A percentile compares a stretch with the other conserved stretches of the same genome.
Evolutionary conservation across 2,888 invertebrate genomes (phyloP).

Genomic region (Oscheius sp.): DNA sequence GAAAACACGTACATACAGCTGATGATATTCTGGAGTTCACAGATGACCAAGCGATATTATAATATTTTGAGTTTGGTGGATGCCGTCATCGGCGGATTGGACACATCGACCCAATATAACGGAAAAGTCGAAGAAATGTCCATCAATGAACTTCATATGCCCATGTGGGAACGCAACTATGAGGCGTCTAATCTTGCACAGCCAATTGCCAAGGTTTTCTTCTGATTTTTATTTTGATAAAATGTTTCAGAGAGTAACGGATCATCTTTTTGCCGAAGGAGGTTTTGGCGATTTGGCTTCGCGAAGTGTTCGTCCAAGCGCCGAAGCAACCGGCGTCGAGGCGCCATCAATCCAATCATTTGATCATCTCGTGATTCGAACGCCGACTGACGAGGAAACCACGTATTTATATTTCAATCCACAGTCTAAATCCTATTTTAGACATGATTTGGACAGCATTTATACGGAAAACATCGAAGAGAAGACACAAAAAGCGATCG

Average conservation of each 20-base stretch:
- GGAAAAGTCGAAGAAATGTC: background rate
- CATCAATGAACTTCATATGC: constrained; percentile 13
- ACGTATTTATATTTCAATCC: background rate
- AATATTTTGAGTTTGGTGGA: constrained; percentile 11
- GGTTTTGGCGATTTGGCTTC: constrained; percentile 25
- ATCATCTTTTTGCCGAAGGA: constrained; percentile 18
- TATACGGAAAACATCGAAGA: background rate
- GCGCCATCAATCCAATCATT: constrained; percentile 22
- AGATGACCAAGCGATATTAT: background rate
- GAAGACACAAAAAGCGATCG: too few relatives aligned
- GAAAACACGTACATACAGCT: constrained; percentile 8
- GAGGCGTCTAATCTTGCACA: constrained; percentile 13
- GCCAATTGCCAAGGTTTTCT: constrained; percentile 8
- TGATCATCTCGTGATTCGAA: background rate
- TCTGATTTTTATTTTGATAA: background rate
- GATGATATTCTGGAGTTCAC: constrained; percentile 20
- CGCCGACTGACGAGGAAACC: background rate
- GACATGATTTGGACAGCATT: constrained; percentile 6
- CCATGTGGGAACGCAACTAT: constrained; percentile 7
- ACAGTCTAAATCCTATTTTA: background rate
- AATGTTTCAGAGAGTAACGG: constrained; percentile 16
- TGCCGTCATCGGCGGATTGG: constrained; percentile 7
- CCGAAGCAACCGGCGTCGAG: background rate
- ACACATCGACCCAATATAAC: background rate
- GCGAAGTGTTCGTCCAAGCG: background rate